phyloP scores from a whole-genome alignment of 2,888 invertebrate genomes.

The Ellobium chinense region DNA sequence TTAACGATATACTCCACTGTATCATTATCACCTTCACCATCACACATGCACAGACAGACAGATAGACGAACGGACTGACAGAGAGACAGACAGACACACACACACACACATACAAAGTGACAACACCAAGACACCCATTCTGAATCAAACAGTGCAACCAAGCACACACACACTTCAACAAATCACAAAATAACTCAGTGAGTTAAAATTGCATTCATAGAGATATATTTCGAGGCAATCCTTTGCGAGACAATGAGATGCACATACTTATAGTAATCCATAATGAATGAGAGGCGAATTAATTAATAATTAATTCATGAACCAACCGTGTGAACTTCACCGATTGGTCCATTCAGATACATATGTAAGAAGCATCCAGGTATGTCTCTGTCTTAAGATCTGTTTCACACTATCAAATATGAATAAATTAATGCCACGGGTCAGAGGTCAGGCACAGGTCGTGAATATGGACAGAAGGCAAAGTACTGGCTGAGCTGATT shows the following conservation, averaged over 20 bases:
- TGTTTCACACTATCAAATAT: not conserved
- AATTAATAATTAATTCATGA: not conserved
- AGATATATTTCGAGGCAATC: conserved; percentile 38
- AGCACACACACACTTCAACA: not conserved
- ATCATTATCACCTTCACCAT: too few relatives aligned
- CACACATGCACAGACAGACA: not conserved
- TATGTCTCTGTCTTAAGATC: not conserved
- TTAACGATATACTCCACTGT: too few relatives aligned
- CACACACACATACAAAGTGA: not conserved
- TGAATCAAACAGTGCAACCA: not conserved
- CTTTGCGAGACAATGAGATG: not conserved
- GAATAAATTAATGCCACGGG: not conserved
- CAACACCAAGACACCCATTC: not conserved
- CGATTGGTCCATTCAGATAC: not conserved
- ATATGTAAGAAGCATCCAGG: not conserved
- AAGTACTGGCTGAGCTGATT: not conserved
- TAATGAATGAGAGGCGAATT: conserved; percentile 17
- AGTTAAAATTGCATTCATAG: conserved; percentile 32
- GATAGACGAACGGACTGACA: not conserved
- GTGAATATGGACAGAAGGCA: not conserved
- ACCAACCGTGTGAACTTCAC: not conserved
- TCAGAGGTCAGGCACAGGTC: not conserved
- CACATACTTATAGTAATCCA: not conserved
- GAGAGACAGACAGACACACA: not conserved
- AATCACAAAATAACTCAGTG: not conserved